Percentiles rank a stretch among this genome's conserved stretches.
Evolutionary conservation across 2,797 vertebrate species (phyloP).

Genomic region (Mionectes olivaceus): DNA sequence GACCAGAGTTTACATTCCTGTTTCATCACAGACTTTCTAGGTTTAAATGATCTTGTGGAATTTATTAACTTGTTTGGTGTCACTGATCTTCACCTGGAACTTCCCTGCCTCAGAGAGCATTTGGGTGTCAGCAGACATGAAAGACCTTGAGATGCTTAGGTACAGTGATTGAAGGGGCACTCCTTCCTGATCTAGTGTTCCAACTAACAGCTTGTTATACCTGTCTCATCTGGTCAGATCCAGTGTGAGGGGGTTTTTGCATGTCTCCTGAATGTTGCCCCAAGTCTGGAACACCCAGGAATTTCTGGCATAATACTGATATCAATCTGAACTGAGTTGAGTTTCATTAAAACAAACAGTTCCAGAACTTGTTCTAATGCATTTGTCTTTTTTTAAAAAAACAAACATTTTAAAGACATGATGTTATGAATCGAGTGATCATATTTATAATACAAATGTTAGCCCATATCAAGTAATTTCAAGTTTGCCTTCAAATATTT

Average conservation of each 20-base stretch:
- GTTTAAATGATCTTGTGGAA: neutral
- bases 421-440: neutral
- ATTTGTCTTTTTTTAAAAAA: neutral
- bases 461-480: neutral
- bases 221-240: neutral
- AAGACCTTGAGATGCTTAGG: neutral
- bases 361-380: neutral
- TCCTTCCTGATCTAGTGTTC: neutral
- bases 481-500: neutral
- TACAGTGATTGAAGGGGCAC: neutral
- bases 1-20: neutral
- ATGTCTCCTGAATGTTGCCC: neutral
- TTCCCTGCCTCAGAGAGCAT: neutral
- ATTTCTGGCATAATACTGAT: neutral
- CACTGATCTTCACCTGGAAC: neutral
- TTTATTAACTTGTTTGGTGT: neutral
- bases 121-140: neutral
- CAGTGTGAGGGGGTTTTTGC: neutral
- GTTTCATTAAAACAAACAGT: neutral
- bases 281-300: neutral
- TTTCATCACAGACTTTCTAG: neutral
- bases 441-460: neutral
- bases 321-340: neutral
- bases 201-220: neutral
- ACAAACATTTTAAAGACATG: neutral